Base-by-base conservation (phyloP, 2,888 invertebrate genomes). In the Asteroscopus sphinx region DNA sequence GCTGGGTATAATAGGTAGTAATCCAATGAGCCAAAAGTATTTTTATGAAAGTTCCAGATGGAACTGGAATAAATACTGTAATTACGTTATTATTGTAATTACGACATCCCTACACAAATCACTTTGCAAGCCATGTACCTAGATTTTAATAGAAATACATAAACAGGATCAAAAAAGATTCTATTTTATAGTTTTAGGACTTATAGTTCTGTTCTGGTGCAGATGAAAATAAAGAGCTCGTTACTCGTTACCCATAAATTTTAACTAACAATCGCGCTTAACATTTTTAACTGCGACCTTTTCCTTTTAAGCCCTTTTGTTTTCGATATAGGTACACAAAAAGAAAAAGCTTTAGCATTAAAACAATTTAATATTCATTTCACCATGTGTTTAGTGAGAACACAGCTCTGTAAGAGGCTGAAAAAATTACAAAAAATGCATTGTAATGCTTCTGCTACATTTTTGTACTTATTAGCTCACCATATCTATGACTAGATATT, bases 221-320 rank as follows among this genome's bases (percentile, higher is more conserved):
- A 40, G 1, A 40, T 44, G 9, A 59, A 51, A 49, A 49, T 46
- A 6, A 36, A 33, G 16, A 33, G 16, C 21, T 42, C 25, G 30
- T 40, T 60, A 40, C 21, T 42, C 25, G 30, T 40, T 60, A 40
- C 12, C 25, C 53, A 33, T 37, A 53, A 39, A 61, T 46, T 46
- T 42, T 33, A 52, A 39, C 30, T 30, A 68, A 62, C 41, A 62
- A 37, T 46, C 41, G 12, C 15, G 32, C 21, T 21, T 52, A 41
- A 53, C 62, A 62, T 64, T 64, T 68, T 68, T 68, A 61, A 52
- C 33, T n/a, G 21, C 42, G 35, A 12, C 55, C 26, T 45, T 32
- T 40, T 42, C 44, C 39, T 47, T 65, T 63, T 15, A 39, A 47
- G 36, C 64, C 68, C 32, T 62, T 62, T 68, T 54, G 46, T 62